Conservation (phyloP, 1,140 invertebrate genomes). For the Mizuhopecten yessoensis region DNA sequence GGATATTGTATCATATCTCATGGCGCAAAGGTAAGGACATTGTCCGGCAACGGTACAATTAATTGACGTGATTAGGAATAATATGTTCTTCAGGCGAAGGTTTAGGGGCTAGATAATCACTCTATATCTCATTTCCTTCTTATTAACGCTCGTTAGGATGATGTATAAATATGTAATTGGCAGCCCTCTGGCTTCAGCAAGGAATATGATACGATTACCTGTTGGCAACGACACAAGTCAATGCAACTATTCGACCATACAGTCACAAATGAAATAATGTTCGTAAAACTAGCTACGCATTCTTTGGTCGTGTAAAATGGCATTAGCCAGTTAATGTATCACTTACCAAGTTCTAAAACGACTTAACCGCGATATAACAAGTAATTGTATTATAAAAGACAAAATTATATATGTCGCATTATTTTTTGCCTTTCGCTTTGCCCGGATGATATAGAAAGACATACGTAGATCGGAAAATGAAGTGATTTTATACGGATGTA, state of each 20-base stretch:
- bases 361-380: too few species aligned
- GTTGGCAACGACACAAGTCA: neutral
- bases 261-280: neutral
- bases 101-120: conserved; percentile 16
- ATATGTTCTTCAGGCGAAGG: neutral
- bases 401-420: too few species aligned
- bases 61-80: neutral
- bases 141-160: neutral
- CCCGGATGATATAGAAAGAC: too few species aligned
- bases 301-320: too few species aligned
- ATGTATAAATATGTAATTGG: neutral
- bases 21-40: neutral
- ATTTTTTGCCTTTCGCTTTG: too few species aligned
- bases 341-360: too few species aligned
- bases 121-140: neutral
- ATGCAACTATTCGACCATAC: neutral
- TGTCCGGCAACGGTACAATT: neutral
- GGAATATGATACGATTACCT: neutral
- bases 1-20: neutral
- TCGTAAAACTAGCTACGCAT: too few species aligned
- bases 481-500: too few species aligned
- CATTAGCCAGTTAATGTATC: too few species aligned
- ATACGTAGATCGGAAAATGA: too few species aligned
- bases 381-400: too few species aligned
- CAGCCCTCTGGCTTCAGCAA: neutral